Conservation (phyloP, 2,797 vertebrate species). For the Momotus momota region DNA sequence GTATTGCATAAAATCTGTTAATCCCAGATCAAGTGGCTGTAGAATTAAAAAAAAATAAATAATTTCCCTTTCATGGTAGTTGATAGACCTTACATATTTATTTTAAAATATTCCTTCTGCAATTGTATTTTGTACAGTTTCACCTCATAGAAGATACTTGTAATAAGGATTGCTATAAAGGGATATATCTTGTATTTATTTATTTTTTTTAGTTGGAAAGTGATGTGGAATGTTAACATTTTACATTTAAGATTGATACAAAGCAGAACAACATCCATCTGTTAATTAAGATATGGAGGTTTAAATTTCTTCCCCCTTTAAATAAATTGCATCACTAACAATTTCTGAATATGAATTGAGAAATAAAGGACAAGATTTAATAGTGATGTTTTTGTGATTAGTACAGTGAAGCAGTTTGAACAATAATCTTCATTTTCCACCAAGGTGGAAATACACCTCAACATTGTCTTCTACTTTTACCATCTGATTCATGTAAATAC, state of each 20-base stretch:
- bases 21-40: background rate
- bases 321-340: background rate
- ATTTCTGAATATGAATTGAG: background rate
- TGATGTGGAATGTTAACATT: background rate
- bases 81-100: background rate
- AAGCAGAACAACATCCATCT: background rate
- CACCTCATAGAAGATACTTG: background rate
- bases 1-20: background rate
- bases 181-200: background rate
- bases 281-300: background rate
- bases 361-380: background rate
- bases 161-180: background rate
- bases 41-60: background rate
- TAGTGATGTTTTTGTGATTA: background rate
- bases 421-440: background rate
- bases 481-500: background rate
- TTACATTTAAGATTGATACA: background rate
- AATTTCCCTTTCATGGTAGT: background rate
- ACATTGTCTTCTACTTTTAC: background rate
- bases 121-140: background rate
- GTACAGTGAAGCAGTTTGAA: background rate
- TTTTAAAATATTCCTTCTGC: background rate
- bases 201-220: background rate
- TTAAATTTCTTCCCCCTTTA: background rate
- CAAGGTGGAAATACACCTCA: background rate